Base-by-base conservation (phyloP, 2,888 invertebrate species). In the Nipponacmea schrenckii region DNA sequence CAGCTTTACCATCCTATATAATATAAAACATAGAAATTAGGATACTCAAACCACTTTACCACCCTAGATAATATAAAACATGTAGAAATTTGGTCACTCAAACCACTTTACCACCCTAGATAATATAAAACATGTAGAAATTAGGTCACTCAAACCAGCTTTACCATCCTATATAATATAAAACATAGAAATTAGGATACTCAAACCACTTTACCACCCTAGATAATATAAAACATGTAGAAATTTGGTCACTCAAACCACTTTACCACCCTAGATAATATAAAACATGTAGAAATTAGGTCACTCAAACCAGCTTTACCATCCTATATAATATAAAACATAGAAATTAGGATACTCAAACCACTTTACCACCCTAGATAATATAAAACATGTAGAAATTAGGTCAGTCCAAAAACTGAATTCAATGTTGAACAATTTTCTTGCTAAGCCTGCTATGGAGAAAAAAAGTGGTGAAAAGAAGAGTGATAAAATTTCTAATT, bases 191-290 rank as follows among this genome's bases (percentile, higher is more conserved):
- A 7, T 39, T 7, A 39, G 39, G 45, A 79, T 77, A 5, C 72
- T 77, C 78, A 82, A 81, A 24, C 86, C 86, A 8, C 84, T 72
- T 86, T 85, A 39, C 88, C 88, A 24, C 86, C 91, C 78, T 82
- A 56, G 91, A 66, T 8, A n/a, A n/a, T n/a, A n/a, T n/a, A n/a
- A n/a, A n/a, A n/a, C n/a, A n/a, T n/a, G n/a, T n/a, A n/a, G n/a
- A n/a, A n/a, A n/a, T n/a, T n/a, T n/a, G n/a, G n/a, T n/a, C 77
- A 8, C 72, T 77, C 79, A 82, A 81, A 24, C 86, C 86, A 10
- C 84, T 72, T 86, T 85, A 39, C 88, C 88, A 26, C 86, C 91
- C 78, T 82, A 50, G 91, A 66, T 12, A 46, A n/a, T n/a, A n/a
- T 70, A 44, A 14, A 31, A 15, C 27, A 46, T 20, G 24, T 15